A percentile compares a stretch with the other conserved stretches of the same genome.
Conservation (phyloP, 2,888 invertebrate species). For the Noctua janthe region DNA sequence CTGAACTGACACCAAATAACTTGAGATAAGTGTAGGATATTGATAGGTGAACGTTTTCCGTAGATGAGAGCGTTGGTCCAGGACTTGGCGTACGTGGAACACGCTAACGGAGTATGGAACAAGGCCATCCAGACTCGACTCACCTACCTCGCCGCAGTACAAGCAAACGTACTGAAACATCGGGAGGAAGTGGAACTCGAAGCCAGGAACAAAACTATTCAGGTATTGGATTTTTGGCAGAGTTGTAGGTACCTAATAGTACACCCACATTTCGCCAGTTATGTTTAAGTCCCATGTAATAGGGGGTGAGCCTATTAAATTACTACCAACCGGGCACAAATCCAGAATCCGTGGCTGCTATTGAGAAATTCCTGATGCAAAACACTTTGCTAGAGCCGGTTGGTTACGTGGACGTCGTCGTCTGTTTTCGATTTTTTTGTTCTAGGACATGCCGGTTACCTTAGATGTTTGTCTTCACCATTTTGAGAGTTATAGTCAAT, state of each 20-base stretch:
- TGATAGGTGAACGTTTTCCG: neutral
- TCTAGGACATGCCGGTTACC: neutral
- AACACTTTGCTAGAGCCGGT: no score
- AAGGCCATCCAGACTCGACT: slow-evolving; percentile 77
- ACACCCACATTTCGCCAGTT: neutral
- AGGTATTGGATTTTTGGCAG: slow-evolving; percentile 71
- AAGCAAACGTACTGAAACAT: slow-evolving; percentile 69
- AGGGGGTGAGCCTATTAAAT: neutral
- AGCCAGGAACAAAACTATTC: slow-evolving; percentile 82
- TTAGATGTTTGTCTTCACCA: neutral
- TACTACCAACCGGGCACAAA: neutral
- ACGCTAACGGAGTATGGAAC: slow-evolving; percentile 75
- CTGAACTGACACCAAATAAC: neutral
- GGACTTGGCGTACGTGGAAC: slow-evolving; percentile 82
- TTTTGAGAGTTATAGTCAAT: no score
- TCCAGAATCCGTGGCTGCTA: neutral
- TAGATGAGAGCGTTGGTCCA: slow-evolving; percentile 84
- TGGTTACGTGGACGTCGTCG: no score
- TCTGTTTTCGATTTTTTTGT: neutral
- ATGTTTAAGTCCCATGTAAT: neutral
- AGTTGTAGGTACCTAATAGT: neutral
- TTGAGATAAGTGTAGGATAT: neutral
- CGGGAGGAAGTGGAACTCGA: slow-evolving; percentile 74
- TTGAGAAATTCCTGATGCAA: neutral
- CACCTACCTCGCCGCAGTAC: slow-evolving; percentile 67